phyloP scores from a whole-genome alignment of 2,113 vertebrate species.

The Paraplagusia blochii region DNA sequence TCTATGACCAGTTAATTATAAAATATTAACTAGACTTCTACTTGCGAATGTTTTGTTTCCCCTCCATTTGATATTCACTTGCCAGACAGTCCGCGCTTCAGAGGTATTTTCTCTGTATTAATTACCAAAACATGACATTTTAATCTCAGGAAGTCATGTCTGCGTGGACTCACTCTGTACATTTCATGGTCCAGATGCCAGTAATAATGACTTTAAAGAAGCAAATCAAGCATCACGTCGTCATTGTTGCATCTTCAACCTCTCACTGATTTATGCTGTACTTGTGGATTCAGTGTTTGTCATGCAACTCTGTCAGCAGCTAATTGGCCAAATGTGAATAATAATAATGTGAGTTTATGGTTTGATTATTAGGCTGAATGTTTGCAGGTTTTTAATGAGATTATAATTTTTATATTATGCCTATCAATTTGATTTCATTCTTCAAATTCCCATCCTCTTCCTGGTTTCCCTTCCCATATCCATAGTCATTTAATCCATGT shows the following conservation, averaged over 20 bases:
- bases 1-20: too few relatives aligned
- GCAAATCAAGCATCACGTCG: slow-evolving; percentile 21
- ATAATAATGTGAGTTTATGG: slow-evolving; percentile 22
- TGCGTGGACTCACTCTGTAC: slow-evolving; percentile 8
- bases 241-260: slow-evolving; percentile 3
- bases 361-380: slow-evolving; percentile 16
- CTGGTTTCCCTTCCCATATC: too few relatives aligned
- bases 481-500: too few relatives aligned
- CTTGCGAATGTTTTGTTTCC: too few relatives aligned
- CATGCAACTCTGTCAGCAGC: slow-evolving; percentile 9
- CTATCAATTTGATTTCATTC: too few relatives aligned
- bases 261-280: slow-evolving; percentile 13
- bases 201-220: slow-evolving; percentile 25
- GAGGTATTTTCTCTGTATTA: slow-evolving; percentile 5
- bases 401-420: neutral
- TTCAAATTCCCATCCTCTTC: too few relatives aligned
- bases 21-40: too few relatives aligned
- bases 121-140: slow-evolving; percentile 25
- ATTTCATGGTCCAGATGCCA: slow-evolving; percentile 35
- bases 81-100: neutral
- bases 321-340: slow-evolving; percentile 31
- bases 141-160: slow-evolving; percentile 6
- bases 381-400: neutral
- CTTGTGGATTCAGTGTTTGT: slow-evolving; percentile 5
- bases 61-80: slow-evolving; percentile 3